phyloP scores from a whole-genome alignment of 2,797 vertebrate species.

The Pipistrellus pygmaeus region DNA sequence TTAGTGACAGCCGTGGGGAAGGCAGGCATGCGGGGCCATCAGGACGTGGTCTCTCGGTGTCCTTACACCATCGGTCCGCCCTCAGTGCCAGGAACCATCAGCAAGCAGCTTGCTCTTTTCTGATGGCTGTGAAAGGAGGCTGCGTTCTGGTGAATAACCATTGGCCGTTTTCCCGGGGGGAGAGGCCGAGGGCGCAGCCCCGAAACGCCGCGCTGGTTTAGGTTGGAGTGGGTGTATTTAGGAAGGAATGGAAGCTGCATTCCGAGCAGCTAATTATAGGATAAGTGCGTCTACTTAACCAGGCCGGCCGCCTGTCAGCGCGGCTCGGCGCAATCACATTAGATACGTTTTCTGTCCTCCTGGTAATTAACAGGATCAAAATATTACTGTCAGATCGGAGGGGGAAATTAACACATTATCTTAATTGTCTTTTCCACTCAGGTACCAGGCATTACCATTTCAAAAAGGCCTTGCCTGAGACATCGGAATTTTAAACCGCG shows the following conservation, averaged over 20 bases:
- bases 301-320: conserved; percentile 87
- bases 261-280: conserved; percentile 91
- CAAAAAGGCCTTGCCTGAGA: conserved; percentile 87
- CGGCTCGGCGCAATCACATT: conserved; percentile 87
- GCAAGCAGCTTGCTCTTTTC: conserved; percentile 69
- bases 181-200: not conserved
- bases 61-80: conserved; percentile 73
- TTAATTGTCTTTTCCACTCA: conserved; percentile 91
- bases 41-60: conserved; percentile 37
- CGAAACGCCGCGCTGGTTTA: conserved; percentile 59
- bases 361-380: conserved; percentile 91
- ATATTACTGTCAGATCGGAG: conserved; percentile 89
- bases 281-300: conserved; percentile 89
- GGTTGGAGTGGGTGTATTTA: conserved; percentile 78
- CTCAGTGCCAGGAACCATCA: conserved; percentile 80
- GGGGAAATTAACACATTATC: conserved; percentile 91
- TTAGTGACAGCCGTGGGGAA: conserved; percentile 50
- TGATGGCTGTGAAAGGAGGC: conserved; percentile 71
- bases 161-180: conserved; percentile 65
- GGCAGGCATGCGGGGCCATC: not conserved
- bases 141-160: conserved; percentile 75
- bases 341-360: conserved; percentile 89
- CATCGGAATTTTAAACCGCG: conserved; percentile 86
- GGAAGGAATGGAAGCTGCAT: conserved; percentile 88
- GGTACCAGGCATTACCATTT: conserved; percentile 90